Evolutionary conservation across 2,888 invertebrate genomes (phyloP).

Genomic region (Strigamia transsilvanica): DNA sequence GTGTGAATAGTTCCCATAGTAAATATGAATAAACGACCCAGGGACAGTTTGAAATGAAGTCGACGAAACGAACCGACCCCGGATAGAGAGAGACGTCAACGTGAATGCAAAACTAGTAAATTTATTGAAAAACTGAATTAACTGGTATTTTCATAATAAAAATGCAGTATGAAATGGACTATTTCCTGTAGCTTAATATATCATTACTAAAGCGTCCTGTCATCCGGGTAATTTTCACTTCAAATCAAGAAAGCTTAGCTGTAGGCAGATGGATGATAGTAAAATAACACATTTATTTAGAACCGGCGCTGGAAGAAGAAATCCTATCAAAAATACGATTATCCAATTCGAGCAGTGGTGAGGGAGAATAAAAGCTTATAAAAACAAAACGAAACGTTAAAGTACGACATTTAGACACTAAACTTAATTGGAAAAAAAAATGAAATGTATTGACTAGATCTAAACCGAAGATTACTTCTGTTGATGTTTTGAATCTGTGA

Average conservation of each 20-base stretch:
- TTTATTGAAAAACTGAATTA: neutral
- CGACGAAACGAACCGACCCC: neutral
- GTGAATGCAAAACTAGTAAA: too few relatives aligned
- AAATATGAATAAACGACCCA: neutral
- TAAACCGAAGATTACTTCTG: neutral
- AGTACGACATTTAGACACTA: neutral
- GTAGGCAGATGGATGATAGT: neutral
- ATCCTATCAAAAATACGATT: neutral
- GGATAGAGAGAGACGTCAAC: too few relatives aligned
- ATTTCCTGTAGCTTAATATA: neutral
- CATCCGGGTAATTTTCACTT: neutral
- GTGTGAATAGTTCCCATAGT: neutral
- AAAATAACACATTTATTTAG: conserved; percentile 8
- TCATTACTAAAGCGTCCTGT: neutral
- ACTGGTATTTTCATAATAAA: neutral
- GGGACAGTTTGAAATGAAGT: neutral
- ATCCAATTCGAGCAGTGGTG: neutral
- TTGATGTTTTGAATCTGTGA: neutral
- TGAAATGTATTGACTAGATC: neutral
- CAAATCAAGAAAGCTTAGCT: conserved; percentile 8
- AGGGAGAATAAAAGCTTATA: neutral
- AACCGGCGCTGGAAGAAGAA: neutral
- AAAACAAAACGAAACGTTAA: neutral
- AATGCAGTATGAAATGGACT: neutral
- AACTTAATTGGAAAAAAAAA: neutral